Conservation (phyloP, 2,888 invertebrate species). For the Merodon equestris region DNA sequence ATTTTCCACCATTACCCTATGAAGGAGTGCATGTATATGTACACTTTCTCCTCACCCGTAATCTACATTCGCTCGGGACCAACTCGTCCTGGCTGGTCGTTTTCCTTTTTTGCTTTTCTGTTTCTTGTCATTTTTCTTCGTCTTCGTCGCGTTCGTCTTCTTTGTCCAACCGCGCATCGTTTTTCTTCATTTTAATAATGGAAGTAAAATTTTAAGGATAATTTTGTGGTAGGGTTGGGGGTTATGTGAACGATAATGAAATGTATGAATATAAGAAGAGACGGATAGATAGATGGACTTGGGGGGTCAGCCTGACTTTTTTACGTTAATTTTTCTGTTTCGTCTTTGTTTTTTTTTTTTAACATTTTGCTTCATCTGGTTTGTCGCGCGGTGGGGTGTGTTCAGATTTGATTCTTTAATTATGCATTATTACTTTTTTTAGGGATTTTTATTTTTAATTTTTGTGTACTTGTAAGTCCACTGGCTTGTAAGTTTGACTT, state of each 20-base stretch:
- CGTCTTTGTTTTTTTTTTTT: neutral
- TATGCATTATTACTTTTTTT: slow-evolving; percentile 37
- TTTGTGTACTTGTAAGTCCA: neutral
- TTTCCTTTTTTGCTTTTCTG: no score
- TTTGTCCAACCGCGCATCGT: slow-evolving; percentile 54
- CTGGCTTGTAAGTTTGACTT: no score
- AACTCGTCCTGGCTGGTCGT: no score
- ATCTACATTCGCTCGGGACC: slow-evolving; percentile 3
- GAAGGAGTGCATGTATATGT: slow-evolving; percentile 33
- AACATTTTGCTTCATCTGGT: slow-evolving; percentile 45
- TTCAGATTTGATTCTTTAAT: slow-evolving; percentile 57
- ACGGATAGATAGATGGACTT: neutral
- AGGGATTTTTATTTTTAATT: slow-evolving; percentile 8
- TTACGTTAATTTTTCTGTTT: slow-evolving; percentile 5
- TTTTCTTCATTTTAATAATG: slow-evolving; percentile 62
- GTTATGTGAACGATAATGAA: slow-evolving; percentile 30
- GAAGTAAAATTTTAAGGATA: slow-evolving; percentile 61
- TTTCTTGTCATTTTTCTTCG: no score
- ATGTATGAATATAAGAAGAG: slow-evolving; percentile 17
- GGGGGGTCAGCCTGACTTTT: slow-evolving; percentile 14
- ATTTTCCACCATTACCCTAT: slow-evolving; percentile 3
- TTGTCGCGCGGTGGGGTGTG: slow-evolving; percentile 15
- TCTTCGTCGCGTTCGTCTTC: slow-evolving; percentile 15
- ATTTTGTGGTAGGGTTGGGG: slow-evolving; percentile 44
- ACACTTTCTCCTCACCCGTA: slow-evolving; percentile 9